Percentiles rank a stretch among this genome's conserved stretches.
These are phyloP conservation scores for Maniola jurtina DNA, from an alignment of 1,140 invertebrate genomes.

Conservation along the genomic window DNA sequence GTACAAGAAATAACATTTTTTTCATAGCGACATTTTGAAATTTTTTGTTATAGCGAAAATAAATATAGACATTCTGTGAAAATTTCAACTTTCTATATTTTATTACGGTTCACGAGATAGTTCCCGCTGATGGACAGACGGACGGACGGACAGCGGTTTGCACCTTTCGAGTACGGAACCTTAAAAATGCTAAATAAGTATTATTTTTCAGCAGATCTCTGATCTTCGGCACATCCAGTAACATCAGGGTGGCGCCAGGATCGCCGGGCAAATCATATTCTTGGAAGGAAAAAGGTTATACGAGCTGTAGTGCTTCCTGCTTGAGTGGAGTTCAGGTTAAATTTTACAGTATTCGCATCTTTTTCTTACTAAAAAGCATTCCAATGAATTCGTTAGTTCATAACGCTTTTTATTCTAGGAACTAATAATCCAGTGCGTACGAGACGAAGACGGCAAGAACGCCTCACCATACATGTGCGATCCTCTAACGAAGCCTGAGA, in stretches of 20 bases:
- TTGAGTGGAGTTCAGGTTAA: constrained; percentile 88
- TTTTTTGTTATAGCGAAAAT: too few relatives aligned
- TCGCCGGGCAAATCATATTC: constrained; percentile 86
- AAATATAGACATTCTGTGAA: too few relatives aligned
- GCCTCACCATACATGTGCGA: constrained; percentile 92
- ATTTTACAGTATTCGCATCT: too few relatives aligned
- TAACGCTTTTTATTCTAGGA: constrained; percentile 79
- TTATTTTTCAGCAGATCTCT: constrained; percentile 51
- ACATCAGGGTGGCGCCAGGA: constrained; percentile 78
- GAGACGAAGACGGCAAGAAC: constrained; percentile 90
- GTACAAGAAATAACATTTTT: too few relatives aligned
- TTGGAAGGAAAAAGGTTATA: constrained; percentile 91
- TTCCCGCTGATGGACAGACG: too few relatives aligned
- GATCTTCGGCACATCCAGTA: constrained; percentile 67
- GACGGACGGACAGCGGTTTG: too few relatives aligned
- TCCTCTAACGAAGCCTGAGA: constrained; percentile 90
- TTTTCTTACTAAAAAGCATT: too few relatives aligned
- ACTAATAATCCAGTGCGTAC: constrained; percentile 93
- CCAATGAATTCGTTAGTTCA: neutral
- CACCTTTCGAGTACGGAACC: too few relatives aligned
- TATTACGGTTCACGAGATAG: too few relatives aligned
- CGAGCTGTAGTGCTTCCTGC: constrained; percentile 95
- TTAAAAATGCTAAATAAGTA: neutral
- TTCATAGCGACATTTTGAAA: too few relatives aligned
- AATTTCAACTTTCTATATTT: too few relatives aligned